A percentile compares a stretch with the other conserved stretches of the same genome.
These are phyloP conservation scores for Urosaurus nigricauda DNA, from an alignment of 2,797 vertebrate species.

Conservation along the genomic window DNA sequence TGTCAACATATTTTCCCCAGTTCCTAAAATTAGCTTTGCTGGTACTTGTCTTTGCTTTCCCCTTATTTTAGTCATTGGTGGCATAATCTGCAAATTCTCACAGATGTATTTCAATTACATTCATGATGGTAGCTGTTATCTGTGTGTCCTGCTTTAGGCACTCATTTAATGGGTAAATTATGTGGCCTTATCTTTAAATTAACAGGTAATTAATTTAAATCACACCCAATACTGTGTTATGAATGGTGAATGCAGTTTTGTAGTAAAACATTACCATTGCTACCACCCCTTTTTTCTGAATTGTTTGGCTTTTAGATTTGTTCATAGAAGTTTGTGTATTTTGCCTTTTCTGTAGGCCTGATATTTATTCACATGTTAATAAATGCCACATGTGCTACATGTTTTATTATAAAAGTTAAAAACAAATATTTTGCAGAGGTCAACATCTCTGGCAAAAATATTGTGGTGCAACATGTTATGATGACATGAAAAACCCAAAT, in stretches of 20 bases:
- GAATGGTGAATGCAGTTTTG: background rate
- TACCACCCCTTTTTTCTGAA: background rate
- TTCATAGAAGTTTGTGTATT: background rate
- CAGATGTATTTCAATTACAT: background rate
- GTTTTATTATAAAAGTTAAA: background rate
- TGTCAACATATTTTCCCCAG: background rate
- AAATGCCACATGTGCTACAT: background rate
- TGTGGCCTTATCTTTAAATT: background rate
- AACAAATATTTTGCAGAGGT: background rate
- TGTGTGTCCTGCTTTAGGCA: background rate
- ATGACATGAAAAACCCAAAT: background rate
- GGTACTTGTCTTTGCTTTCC: background rate
- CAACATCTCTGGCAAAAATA: background rate
- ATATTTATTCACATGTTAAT: background rate
- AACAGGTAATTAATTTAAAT: background rate
- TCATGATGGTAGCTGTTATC: background rate
- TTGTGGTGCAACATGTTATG: background rate
- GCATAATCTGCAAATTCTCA: background rate
- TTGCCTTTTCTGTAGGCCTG: background rate
- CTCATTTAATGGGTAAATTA: background rate
- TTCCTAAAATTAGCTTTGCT: background rate
- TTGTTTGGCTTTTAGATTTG: slow-evolving; percentile 1
- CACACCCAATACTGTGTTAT: background rate
- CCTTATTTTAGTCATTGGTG: background rate
- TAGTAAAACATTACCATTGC: background rate